Base-by-base conservation (phyloP, 2,113 vertebrate species). In the Serilophus lunatus region DNA sequence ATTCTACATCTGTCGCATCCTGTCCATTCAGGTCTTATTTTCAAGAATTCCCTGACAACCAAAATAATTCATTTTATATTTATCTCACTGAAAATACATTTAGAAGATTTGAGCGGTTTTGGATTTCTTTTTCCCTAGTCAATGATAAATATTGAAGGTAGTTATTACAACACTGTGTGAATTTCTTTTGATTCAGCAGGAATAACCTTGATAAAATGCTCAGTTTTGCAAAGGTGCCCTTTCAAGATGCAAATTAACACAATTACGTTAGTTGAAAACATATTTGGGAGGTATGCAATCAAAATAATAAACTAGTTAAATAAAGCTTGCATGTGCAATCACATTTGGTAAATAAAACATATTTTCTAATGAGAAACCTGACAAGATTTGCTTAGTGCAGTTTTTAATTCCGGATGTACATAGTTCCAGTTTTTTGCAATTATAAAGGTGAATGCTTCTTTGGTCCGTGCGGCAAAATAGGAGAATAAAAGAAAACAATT, bases 291-390 rank as follows among this genome's bases (percentile, higher is more conserved):
- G 31, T 96, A 92, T 88, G 92, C 85, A 98, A 97, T 98, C 96
- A 98, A 98, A 97, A 94, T 97, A 97, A 96, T 97, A 97, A 96
- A 94, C 88, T 86, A 95, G 79, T 97, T 96, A 97, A 96, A 96
- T 97, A 97, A 97, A 94, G 47, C 90, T 53, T 65, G 71, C 63
- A 54, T 68, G 9, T 96, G 82, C 80, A 97, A 92, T 96, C 87
- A 95, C 36, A 89, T 96, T 96, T 96, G 57, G 51, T 92, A 97
- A 97, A 95, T 96, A 94, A 95, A 92, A 95, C 95, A 93, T 91
- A 84, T 90, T 95, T 93, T 93, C 59, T 96, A 97, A 85, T 88
- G 80, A 96, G 90, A 93, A 97, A 97, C 71, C 96, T 96, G 72
- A 59, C 85, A 92, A 33, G 79, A 63, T 96, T 93, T 77, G 14